phyloP scores from a whole-genome alignment of 1,140 invertebrate species.

The Conus ventricosus region DNA sequence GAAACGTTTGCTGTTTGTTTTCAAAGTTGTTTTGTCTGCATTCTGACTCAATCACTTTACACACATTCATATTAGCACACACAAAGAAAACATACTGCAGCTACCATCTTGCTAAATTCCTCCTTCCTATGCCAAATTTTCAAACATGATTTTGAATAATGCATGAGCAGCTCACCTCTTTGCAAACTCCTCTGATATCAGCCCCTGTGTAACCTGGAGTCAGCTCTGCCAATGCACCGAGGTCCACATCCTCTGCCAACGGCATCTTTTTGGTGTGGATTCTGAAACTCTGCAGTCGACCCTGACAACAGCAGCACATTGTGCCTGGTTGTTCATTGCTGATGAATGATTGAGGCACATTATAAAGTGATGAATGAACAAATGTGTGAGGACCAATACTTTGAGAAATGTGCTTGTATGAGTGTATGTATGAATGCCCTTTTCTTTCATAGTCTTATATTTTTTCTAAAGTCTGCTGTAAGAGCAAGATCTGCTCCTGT shows the following conservation, averaged over 20 bases:
- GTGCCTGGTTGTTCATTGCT: background rate
- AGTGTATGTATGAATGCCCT: background rate
- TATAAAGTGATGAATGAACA: background rate
- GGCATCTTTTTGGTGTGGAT: constrained; percentile 60
- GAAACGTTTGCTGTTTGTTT: no score
- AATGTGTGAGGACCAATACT: background rate
- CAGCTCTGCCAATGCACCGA: constrained; percentile 47
- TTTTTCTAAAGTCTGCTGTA: no score
- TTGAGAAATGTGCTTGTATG: background rate
- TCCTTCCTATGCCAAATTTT: no score
- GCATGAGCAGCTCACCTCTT: constrained; percentile 76
- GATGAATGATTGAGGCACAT: background rate
- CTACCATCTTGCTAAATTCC: no score
- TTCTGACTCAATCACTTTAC: no score
- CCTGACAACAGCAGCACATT: constrained; percentile 51
- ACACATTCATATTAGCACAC: no score
- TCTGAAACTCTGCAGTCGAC: constrained; percentile 74
- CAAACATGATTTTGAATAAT: no score
- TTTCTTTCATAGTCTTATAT: no score
- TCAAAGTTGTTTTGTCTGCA: no score
- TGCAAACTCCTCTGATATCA: constrained; percentile 81
- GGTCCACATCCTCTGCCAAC: constrained; percentile 47
- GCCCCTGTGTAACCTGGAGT: constrained; percentile 67
- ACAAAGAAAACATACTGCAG: no score
- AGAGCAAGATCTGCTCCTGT: no score